Evolutionary conservation across 2,113 vertebrate genomes (phyloP).

Genomic region (Myotis brandtii): DNA sequence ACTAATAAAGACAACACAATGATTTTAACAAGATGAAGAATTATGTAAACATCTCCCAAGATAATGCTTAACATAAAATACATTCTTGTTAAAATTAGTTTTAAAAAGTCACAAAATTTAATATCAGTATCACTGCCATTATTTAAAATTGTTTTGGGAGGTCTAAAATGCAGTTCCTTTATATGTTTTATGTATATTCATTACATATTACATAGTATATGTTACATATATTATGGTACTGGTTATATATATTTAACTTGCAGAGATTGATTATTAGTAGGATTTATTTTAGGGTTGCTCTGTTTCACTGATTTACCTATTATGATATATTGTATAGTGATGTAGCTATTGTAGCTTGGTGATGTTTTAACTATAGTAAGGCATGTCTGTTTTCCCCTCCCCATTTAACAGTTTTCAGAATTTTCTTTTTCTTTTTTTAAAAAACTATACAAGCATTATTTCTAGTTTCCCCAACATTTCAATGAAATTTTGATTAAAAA

Average conservation of each 20-base stretch:
- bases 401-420: neutral
- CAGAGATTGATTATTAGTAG: neutral
- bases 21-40: conserved; percentile 42
- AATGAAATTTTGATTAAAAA: neutral
- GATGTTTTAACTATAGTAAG: neutral
- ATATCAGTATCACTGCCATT: neutral
- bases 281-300: neutral
- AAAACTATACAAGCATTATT: conserved; percentile 46
- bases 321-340: neutral
- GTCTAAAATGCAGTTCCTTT: conserved; percentile 26
- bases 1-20: neutral
- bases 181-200: neutral
- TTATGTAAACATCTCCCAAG: neutral
- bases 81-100: conserved; percentile 39
- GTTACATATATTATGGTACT: neutral
- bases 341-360: neutral
- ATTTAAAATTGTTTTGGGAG: conserved; percentile 36
- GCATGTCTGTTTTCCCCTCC: neutral
- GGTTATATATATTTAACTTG: conserved; percentile 8
- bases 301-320: neutral
- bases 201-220: neutral
- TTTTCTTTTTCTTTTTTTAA: conserved; percentile 13
- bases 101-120: conserved; percentile 26
- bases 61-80: conserved; percentile 17
- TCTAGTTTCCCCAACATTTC: neutral